Evolutionary conservation across 2,113 vertebrate genomes (phyloP), one percentile per base, ranked within the genome.

Genomic region (Austrofundulus limnaeus): DNA sequence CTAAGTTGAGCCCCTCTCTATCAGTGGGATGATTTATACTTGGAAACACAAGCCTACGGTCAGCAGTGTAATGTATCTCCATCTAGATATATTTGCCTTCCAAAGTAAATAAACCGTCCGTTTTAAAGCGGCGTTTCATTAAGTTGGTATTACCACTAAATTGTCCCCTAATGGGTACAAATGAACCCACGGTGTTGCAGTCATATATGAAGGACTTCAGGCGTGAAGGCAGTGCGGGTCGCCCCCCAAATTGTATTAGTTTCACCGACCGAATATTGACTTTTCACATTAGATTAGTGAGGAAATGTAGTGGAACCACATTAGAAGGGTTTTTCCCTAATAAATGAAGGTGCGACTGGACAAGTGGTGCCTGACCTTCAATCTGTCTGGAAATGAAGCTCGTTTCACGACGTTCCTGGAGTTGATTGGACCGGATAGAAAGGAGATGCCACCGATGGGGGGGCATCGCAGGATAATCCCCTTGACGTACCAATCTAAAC

Each of bases 21-120:
- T 85, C 72, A 65, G 41, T 63, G 39, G 43, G 53, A 73, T 79
- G 67, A 82, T 83, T 86, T 85, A 85, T 71, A 20, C 45, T 58
- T 54, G 23, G 42, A 51, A 16, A 54, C 77, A 77, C 47, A 52
- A 68, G 65, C 41, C 37, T 37, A 48, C 28, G 63, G 65, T 72
- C 65, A 61, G 79, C 70, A 76, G 65, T 58, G 31, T 34, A 34
- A 34, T 8, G 9, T 10, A 34, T 34, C 31, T 10, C 6, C 10
- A 5, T 34, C 4, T 5, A 34, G 4, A 34, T 34, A 34, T 5
- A 84, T 86, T 81, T 78, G 62, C 80, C 80, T 82, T 74, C 20
- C 24, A 70, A 69, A 67, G 58, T 75, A 86, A 84, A 87, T 87
- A 89, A 86, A 85, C 81, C 70, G 63, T 69, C 80, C 65, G 57